Conservation (phyloP, 2,797 vertebrate species). For the Arctocebus calabarensis region DNA sequence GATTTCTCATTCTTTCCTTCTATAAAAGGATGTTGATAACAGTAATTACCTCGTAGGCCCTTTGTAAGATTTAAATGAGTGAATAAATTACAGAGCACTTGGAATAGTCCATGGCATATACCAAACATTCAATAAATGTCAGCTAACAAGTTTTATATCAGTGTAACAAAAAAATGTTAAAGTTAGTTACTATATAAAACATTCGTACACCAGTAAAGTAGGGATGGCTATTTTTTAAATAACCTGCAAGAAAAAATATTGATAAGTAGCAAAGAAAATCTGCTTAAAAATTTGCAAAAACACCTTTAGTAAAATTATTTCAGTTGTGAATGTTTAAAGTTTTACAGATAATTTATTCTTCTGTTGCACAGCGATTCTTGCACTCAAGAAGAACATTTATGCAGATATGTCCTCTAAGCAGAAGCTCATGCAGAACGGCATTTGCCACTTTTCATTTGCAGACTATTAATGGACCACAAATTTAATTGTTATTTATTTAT, state of each 20-base stretch:
- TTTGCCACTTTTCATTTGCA: constrained; percentile 63
- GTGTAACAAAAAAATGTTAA: constrained; percentile 1
- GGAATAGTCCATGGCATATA: background rate
- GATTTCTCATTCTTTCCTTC: background rate
- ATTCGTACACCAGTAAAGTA: background rate
- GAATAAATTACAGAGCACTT: background rate
- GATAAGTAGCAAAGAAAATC: background rate
- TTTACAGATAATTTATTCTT: constrained; percentile 19
- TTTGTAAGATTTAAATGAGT: background rate
- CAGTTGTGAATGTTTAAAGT: background rate
- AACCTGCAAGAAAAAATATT: background rate
- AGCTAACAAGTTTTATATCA: background rate
- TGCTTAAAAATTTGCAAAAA: constrained; percentile 21
- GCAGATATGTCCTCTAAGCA: background rate
- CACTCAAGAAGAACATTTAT: background rate
- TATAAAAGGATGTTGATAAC: background rate
- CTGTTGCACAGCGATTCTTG: background rate
- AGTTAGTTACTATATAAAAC: background rate
- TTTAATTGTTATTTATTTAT: constrained; percentile 76
- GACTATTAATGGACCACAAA: constrained; percentile 61
- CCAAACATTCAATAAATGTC: constrained; percentile 36
- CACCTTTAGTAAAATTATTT: constrained; percentile 21
- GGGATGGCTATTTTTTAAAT: background rate
- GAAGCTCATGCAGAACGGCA: background rate
- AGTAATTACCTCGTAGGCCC: background rate